Evolutionary conservation across 1,140 invertebrate genomes (phyloP).

Genomic region (Macrotrachela quadricornifera): DNA sequence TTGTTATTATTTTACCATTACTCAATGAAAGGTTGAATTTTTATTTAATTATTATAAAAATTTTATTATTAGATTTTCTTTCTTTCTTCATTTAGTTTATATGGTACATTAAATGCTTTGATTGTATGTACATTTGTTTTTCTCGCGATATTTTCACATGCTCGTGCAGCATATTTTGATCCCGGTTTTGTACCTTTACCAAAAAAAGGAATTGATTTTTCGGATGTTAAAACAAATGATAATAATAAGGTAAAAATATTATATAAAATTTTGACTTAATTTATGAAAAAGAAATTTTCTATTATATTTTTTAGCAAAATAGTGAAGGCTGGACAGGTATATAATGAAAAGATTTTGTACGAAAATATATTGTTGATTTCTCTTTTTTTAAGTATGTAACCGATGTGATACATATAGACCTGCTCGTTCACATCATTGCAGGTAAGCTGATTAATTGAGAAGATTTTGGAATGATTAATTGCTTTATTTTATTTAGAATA

Average conservation of each 20-base stretch:
- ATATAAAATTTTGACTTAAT: neutral
- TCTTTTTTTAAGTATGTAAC: neutral
- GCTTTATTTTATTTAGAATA: neutral
- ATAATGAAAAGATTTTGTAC: too few species aligned
- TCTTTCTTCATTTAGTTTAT: conserved; percentile 43
- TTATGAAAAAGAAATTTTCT: neutral
- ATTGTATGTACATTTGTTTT: conserved; percentile 58
- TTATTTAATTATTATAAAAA: neutral
- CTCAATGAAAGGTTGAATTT: conserved; percentile 48
- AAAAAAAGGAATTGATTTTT: conserved; percentile 55
- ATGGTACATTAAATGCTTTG: conserved; percentile 58
- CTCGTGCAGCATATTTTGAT: conserved; percentile 63
- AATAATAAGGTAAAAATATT: conserved; percentile 8
- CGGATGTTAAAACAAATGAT: conserved; percentile 48
- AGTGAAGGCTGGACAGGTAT: too few species aligned
- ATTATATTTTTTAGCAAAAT: too few species aligned
- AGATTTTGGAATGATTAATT: neutral
- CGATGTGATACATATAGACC: neutral
- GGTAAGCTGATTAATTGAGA: too few species aligned
- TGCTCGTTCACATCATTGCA: conserved; percentile 11
- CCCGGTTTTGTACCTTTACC: conserved; percentile 65
- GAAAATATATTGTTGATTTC: too few species aligned
- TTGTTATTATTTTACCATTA: conserved; percentile 59
- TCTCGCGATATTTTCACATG: conserved; percentile 49
- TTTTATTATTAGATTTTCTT: neutral